A percentile compares a stretch with the other conserved stretches of the same genome.
Evolutionary conservation across 2,113 vertebrate genomes (phyloP).

Genomic region (Bagarius yarrelli): DNA sequence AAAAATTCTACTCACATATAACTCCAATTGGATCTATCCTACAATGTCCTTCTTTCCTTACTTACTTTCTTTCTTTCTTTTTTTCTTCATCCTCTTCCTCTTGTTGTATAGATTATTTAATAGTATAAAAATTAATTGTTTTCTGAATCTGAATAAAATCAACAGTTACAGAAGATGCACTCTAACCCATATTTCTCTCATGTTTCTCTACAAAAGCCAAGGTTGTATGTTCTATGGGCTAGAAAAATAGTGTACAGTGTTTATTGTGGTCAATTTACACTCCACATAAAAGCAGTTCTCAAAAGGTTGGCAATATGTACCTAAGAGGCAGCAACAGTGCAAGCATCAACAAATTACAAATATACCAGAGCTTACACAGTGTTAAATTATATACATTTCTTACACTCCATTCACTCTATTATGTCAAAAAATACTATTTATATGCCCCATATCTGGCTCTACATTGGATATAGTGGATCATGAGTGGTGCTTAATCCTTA

Average conservation of each 20-base stretch:
- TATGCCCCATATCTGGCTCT: neutral
- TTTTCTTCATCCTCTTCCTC: neutral
- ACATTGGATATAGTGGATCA: constrained; percentile 1
- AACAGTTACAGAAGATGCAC: too few species aligned
- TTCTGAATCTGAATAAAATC: constrained; percentile 69
- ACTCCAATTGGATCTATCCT: neutral
- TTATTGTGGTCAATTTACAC: constrained; percentile 43
- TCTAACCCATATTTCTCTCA: too few species aligned
- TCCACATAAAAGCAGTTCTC: constrained; percentile 34
- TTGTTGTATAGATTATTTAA: neutral
- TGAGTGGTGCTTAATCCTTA: neutral
- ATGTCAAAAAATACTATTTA: neutral
- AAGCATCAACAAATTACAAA: constrained; percentile 41
- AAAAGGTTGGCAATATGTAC: constrained; percentile 24
- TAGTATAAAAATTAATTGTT: too few species aligned
- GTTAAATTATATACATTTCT: constrained; percentile 6
- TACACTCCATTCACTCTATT: neutral
- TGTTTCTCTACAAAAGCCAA: constrained; percentile 7
- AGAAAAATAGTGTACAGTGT: constrained; percentile 38
- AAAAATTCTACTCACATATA: neutral
- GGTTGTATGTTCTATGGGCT: constrained; percentile 12
- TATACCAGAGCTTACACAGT: constrained; percentile 15
- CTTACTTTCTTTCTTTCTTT: neutral
- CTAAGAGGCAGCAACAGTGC: constrained; percentile 33
- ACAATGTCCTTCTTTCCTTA: neutral